A percentile compares a stretch with the other conserved stretches of the same genome.
Evolutionary conservation across 2,113 vertebrate genomes (phyloP).

Genomic region (Sylvilagus bachmani): DNA sequence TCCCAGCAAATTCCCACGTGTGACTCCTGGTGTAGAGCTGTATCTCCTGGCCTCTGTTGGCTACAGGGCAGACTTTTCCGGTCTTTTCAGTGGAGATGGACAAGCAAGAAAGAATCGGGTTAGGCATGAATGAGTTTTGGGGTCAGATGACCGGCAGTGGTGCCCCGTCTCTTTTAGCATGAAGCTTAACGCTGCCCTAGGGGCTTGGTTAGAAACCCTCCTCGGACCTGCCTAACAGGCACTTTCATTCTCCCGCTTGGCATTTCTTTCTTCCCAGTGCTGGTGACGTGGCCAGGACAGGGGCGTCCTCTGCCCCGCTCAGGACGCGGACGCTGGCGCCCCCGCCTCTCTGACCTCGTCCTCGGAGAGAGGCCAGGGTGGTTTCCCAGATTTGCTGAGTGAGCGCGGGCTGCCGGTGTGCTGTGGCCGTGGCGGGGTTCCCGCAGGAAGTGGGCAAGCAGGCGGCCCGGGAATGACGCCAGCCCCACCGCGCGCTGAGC

Average conservation of each 20-base stretch:
- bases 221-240: neutral
- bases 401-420: neutral
- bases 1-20: neutral
- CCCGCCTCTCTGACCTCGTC: no score
- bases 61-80: neutral
- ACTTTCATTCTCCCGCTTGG: neutral
- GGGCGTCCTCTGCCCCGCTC: neutral
- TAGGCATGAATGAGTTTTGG: neutral
- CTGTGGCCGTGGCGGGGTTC: fast-evolving
- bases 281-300: neutral
- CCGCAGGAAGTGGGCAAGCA: neutral
- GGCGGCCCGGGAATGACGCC: no score
- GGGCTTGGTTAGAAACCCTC: neutral
- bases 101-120: neutral
- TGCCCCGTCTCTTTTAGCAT: neutral
- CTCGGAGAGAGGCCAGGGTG: neutral
- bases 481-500: neutral
- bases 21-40: neutral
- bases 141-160: neutral
- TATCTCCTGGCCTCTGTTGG: neutral
- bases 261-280: neutral
- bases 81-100: neutral
- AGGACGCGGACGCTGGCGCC: no score
- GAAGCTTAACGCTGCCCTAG: neutral
- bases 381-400: neutral